phyloP scores from a whole-genome alignment of 2,113 vertebrate genomes.

The Synodontis membranacea region DNA sequence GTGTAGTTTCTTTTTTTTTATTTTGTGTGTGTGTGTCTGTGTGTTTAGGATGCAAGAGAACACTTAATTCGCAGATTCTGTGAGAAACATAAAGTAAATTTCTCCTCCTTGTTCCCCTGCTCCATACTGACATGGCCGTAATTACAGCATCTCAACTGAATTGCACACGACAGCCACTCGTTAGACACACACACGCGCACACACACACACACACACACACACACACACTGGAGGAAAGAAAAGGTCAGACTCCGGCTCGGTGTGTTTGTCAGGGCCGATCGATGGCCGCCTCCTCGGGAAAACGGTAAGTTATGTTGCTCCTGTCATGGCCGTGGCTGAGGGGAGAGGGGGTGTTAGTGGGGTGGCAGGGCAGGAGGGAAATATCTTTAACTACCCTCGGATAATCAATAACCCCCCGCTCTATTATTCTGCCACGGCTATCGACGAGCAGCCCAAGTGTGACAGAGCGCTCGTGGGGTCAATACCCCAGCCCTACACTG shows the following conservation, averaged over 20 bases:
- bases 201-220: slow-evolving; percentile 21
- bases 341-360: slow-evolving; percentile 49
- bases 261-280: slow-evolving; percentile 77
- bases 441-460: slow-evolving; percentile 69
- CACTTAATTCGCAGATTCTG: not conserved
- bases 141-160: slow-evolving; percentile 34
- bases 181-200: slow-evolving; percentile 50
- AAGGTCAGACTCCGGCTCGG: slow-evolving; percentile 72
- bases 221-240: slow-evolving; percentile 51
- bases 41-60: not conserved
- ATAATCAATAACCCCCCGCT: slow-evolving; percentile 82
- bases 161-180: slow-evolving; percentile 32
- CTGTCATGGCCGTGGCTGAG: slow-evolving; percentile 46
- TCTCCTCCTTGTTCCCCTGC: not conserved
- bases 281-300: slow-evolving; percentile 74
- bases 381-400: slow-evolving; percentile 76
- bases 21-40: not conserved
- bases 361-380: slow-evolving; percentile 68
- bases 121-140: slow-evolving; percentile 25
- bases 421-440: slow-evolving; percentile 78
- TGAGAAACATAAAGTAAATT: slow-evolving; percentile 33
- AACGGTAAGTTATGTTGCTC: slow-evolving; percentile 77
- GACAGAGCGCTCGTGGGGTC: slow-evolving; percentile 81
- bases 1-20: not conserved
- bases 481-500: slow-evolving; percentile 62